phyloP scores from a whole-genome alignment of 2,113 vertebrate species.

The Emydocephalus ijimae region DNA sequence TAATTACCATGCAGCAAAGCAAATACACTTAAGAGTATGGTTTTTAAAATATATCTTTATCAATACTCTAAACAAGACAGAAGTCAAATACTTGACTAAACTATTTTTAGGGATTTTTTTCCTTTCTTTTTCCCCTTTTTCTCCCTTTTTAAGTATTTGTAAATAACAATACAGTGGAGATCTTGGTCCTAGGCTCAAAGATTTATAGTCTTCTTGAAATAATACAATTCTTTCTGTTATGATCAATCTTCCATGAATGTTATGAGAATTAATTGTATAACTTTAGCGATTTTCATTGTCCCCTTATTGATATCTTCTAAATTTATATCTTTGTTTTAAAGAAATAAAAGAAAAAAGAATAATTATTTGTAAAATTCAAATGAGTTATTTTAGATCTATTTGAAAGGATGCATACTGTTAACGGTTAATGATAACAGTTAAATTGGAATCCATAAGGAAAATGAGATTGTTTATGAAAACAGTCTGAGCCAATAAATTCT shows the following conservation, averaged over 20 bases:
- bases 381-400: not conserved
- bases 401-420: not conserved
- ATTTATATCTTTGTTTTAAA: not conserved
- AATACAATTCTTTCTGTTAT: not conserved
- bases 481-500: not conserved
- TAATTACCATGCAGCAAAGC: not conserved
- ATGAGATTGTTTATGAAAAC: not conserved
- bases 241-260: not conserved
- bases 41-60: not conserved
- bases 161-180: not conserved
- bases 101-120: not conserved
- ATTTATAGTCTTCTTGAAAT: not conserved
- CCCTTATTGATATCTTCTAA: not conserved
- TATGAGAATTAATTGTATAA: not conserved
- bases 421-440: not conserved
- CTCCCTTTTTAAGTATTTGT: not conserved
- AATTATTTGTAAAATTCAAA: not conserved
- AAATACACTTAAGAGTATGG: not conserved
- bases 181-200: not conserved
- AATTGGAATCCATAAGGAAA: not conserved
- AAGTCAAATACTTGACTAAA: not conserved
- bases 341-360: not conserved
- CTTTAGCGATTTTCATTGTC: not conserved
- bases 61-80: not conserved
- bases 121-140: not conserved